phyloP scores from a whole-genome alignment of 2,113 vertebrate genomes.

The Phaethon lepturus region DNA sequence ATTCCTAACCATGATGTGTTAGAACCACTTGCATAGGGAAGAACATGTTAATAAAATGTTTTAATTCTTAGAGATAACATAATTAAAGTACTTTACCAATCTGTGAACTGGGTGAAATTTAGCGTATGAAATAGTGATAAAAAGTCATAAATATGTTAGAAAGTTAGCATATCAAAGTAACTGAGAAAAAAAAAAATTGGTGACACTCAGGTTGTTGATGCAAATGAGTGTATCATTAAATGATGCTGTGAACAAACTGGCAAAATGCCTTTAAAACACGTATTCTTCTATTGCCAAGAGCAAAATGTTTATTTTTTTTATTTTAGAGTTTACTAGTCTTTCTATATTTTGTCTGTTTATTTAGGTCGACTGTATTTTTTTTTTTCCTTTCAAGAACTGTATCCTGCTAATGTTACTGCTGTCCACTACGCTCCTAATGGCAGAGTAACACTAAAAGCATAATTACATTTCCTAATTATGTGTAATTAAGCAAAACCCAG shows the following conservation, averaged over 20 bases:
- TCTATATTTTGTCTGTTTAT: constrained; percentile 37
- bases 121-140: constrained; percentile 17
- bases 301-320: constrained; percentile 8
- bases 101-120: background rate
- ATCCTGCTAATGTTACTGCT: constrained; percentile 37
- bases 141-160: constrained; percentile 42
- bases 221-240: constrained; percentile 52
- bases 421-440: constrained; percentile 75
- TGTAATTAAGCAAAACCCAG: constrained; percentile 84
- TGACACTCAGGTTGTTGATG: constrained; percentile 33
- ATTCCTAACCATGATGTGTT: background rate
- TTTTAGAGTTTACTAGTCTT: constrained; percentile 44
- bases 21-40: background rate
- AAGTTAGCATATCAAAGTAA: constrained; percentile 62
- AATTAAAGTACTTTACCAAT: constrained; percentile 29
- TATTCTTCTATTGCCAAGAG: constrained; percentile 29
- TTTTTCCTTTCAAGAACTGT: constrained; percentile 46
- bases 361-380: constrained; percentile 23
- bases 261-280: constrained; percentile 14
- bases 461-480: constrained; percentile 83
- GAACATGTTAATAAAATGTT: background rate
- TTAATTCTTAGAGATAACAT: background rate
- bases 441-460: constrained; percentile 72
- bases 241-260: constrained; percentile 22
- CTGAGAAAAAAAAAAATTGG: constrained; percentile 20